These are phyloP conservation scores for Smithornis capensis DNA, from an alignment of 2,113 vertebrate species.

Conservation along the genomic window DNA sequence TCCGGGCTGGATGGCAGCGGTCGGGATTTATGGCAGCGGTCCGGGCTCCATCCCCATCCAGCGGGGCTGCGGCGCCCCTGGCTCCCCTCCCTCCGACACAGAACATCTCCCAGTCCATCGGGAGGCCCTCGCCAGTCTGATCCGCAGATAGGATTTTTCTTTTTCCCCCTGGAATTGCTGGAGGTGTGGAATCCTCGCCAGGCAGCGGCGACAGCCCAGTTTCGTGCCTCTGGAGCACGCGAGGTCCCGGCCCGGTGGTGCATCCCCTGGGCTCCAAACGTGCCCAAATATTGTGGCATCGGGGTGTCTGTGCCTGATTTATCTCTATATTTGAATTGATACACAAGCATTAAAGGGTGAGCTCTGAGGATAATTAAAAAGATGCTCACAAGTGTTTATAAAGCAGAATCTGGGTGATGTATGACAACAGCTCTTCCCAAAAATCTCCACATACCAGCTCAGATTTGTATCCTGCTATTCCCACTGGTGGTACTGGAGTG, in stretches of 20 bases:
- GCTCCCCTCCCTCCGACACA: neutral
- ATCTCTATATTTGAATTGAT: rapidly evolving
- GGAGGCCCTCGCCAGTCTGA: neutral
- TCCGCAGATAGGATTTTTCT: neutral
- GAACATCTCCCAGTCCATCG: neutral
- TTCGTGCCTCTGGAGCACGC: neutral
- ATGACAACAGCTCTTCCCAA: neutral
- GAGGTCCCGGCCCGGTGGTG: neutral
- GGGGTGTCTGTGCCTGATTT: neutral
- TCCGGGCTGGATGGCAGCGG: neutral
- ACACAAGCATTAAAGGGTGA: neutral
- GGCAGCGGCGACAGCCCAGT: neutral
- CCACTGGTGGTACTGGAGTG: neutral
- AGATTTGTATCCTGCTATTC: neutral
- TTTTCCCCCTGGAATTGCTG: neutral
- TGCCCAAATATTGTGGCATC: neutral
- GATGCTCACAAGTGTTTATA: neutral
- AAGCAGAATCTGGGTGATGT: neutral
- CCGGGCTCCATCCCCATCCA: neutral
- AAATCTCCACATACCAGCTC: neutral
- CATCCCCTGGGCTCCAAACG: neutral
- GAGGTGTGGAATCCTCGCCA: neutral
- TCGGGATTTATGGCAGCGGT: neutral
- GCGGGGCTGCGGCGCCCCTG: neutral
- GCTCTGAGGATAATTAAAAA: neutral